Evolutionary conservation across 2,797 vertebrate genomes (phyloP).

Genomic region (Poeciliopsis infans): DNA sequence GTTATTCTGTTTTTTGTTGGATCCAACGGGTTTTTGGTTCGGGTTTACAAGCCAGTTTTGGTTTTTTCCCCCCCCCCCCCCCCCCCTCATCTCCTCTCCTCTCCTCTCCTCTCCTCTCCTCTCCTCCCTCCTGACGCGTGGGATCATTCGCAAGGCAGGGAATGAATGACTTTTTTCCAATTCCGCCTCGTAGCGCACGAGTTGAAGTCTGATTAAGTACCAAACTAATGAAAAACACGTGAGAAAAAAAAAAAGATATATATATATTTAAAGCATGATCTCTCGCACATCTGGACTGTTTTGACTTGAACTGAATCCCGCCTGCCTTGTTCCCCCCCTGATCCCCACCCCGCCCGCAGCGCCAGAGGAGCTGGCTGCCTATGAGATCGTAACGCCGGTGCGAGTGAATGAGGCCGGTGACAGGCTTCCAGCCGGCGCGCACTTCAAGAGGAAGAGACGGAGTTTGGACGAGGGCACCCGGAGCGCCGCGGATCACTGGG

Average conservation of each 20-base stretch:
- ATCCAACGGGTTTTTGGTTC: too few species aligned
- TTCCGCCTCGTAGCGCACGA: constrained; percentile 54
- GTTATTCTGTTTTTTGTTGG: too few species aligned
- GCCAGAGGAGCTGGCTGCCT: constrained; percentile 83
- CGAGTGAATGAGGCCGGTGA: constrained; percentile 93
- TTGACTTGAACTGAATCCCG: constrained; percentile 16
- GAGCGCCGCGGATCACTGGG: constrained; percentile 82
- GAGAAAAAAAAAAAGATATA: too few species aligned
- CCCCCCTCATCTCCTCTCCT: too few species aligned
- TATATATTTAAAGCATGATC: not conserved
- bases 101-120: not conserved
- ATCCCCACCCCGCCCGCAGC: constrained; percentile 67
- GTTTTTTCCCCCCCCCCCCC: too few species aligned
- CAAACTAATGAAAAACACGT: not conserved
- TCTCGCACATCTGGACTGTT: constrained; percentile 1
- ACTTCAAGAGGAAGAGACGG: constrained; percentile 94
- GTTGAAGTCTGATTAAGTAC: not conserved
- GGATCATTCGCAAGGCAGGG: constrained; percentile 41
- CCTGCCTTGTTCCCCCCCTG: constrained; percentile 18
- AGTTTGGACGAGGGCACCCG: constrained; percentile 79
- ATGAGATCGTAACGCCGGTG: constrained; percentile 92
- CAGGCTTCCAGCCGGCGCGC: constrained; percentile 87
- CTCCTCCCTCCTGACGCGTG: not conserved
- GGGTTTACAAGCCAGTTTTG: too few species aligned
- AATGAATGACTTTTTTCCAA: constrained; percentile 80